These are phyloP conservation scores for Acropternis orthonyx DNA, from an alignment of 2,797 vertebrate genomes.

Conservation along the genomic window DNA sequence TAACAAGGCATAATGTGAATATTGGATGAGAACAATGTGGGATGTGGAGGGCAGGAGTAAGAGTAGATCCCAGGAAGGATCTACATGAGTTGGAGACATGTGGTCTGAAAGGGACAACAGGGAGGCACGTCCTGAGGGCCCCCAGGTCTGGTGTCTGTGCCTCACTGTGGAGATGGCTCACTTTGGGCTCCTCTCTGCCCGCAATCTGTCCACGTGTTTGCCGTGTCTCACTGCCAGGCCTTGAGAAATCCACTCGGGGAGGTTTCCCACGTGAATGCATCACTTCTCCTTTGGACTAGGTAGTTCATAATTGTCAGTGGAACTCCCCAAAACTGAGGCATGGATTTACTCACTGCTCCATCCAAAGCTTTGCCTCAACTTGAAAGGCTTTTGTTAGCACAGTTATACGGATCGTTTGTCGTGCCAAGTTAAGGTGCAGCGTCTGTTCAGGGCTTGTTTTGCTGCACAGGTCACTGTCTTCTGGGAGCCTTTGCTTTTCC, in stretches of 20 bases:
- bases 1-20: neutral
- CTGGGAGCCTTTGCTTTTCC: neutral
- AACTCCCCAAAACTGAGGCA: neutral
- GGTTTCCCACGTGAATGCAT: neutral
- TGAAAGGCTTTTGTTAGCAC: neutral
- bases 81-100: neutral
- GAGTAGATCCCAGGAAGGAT: neutral
- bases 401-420: neutral
- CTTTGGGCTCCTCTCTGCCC: neutral
- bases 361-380: neutral
- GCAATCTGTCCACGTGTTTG: fast-evolving
- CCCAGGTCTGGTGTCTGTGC: neutral
- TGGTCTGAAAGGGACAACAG: neutral
- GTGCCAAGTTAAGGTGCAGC: neutral
- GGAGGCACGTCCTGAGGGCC: neutral
- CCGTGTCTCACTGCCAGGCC: neutral
- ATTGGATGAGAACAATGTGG: neutral
- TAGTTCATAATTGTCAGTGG: neutral
- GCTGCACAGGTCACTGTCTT: neutral
- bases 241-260: neutral
- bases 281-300: neutral
- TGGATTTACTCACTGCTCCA: neutral
- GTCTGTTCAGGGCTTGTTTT: neutral
- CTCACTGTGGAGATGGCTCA: neutral
- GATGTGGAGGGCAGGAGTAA: neutral